Evolutionary conservation across 1,140 invertebrate species (phyloP), one percentile per base, ranked within the genome.

Genomic region (Brachionus calyciflorus): DNA sequence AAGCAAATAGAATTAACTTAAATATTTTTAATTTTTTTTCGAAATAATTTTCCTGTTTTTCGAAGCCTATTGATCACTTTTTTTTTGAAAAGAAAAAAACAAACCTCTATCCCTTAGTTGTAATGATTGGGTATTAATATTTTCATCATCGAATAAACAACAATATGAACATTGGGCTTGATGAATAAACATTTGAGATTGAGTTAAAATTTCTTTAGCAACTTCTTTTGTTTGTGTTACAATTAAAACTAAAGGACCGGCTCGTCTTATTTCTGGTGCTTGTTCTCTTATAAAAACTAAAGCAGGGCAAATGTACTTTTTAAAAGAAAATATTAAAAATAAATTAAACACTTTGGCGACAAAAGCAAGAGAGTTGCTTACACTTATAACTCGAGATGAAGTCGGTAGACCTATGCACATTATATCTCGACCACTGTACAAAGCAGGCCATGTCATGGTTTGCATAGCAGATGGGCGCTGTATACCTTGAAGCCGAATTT

Each of bases 391-490:
- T 19, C 69, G 44, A 1, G 69, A 73, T 2, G 69, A 37, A 24
- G 51, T 55, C 4, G 69, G 69, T 37, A 73, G 46, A 30, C 69
- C 69, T 14, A 73, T 73, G 69, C 69, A 73, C 69, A 73, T 73
- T 7, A 73, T 33, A 17, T 73, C 69, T 1, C 69, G 44, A 1
- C 46, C 46, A 26, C 21, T 51, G 69, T 73, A 73, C 6, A 73
- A 33, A 6, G 69, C 69, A 2, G 69, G 69, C 69, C 69, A 73
- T 37, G 69, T 55, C 69, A 73, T 51, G 9, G 69, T 21, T 55
- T 73, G 69, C 9, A 73, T 73, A 10, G 69, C 69, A 0, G 69
- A 51, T 30, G 69, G 69, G 7, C 37, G 19, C 17, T 73, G 69
- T 12, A 73, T 51, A 10, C 69, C 69, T n/a, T 73, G 69, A 9